phyloP scores from a whole-genome alignment of 2,113 vertebrate genomes.

The Opisthocomus hoazin region DNA sequence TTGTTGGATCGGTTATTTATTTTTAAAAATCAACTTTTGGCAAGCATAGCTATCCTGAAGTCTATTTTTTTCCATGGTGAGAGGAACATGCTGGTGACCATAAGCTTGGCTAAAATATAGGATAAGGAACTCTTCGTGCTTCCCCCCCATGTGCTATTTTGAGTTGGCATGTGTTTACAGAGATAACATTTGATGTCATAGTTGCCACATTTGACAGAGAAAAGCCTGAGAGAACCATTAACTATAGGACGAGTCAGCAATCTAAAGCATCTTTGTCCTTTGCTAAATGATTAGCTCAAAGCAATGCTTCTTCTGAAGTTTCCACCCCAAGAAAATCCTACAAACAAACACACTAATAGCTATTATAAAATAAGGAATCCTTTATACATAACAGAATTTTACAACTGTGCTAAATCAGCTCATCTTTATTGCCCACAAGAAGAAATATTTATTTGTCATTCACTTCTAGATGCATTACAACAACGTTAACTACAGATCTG shows the following conservation, averaged over 20 bases:
- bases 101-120: slow-evolving; percentile 45
- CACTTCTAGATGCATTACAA: not conserved
- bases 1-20: not conserved
- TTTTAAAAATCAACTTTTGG: not conserved
- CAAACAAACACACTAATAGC: slow-evolving; percentile 56
- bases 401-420: slow-evolving; percentile 38
- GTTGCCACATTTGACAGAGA: slow-evolving; percentile 62
- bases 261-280: slow-evolving; percentile 63
- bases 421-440: slow-evolving; percentile 42
- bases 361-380: slow-evolving; percentile 60
- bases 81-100: not conserved
- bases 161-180: slow-evolving; percentile 62
- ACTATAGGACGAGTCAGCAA: slow-evolving; percentile 47
- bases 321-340: slow-evolving; percentile 26
- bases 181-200: slow-evolving; percentile 64
- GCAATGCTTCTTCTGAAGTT: slow-evolving; percentile 40
- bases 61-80: not conserved
- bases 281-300: slow-evolving; percentile 68
- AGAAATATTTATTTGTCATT: slow-evolving; percentile 9
- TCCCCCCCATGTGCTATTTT: slow-evolving; percentile 33
- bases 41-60: not conserved
- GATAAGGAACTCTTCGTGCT: slow-evolving; percentile 28
- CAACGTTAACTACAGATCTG: not conserved
- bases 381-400: slow-evolving; percentile 35
- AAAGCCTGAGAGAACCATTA: slow-evolving; percentile 66